Percentiles rank a stretch among this genome's conserved stretches.
Evolutionary conservation across 2,888 invertebrate species (phyloP).

Genomic region (Pyrochroa serraticornis): DNA sequence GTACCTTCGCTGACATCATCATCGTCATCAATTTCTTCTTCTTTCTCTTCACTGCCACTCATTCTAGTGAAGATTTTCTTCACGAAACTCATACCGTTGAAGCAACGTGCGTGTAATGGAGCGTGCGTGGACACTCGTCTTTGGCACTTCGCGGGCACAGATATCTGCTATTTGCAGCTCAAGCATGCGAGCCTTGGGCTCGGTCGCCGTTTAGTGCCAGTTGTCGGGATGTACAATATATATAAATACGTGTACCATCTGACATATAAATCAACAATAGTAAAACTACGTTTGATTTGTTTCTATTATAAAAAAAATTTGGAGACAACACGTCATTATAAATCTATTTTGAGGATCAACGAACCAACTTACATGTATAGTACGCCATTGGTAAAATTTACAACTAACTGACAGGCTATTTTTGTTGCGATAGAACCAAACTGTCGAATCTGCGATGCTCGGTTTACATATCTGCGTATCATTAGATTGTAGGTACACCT

Average conservation of each 20-base stretch:
- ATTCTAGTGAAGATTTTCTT: slow-evolving; percentile 54
- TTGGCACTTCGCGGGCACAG: slow-evolving; percentile 42
- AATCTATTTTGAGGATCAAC: too few species aligned
- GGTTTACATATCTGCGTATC: too few species aligned
- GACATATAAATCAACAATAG: slow-evolving; percentile 30
- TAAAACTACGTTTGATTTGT: slow-evolving; percentile 2
- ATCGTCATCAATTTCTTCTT: slow-evolving; percentile 45
- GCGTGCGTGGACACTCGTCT: slow-evolving; percentile 23
- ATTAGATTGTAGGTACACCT: too few species aligned
- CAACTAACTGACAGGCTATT: too few species aligned
- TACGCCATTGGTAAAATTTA: too few species aligned
- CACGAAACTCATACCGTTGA: slow-evolving; percentile 52
- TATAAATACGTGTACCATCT: slow-evolving; percentile 33
- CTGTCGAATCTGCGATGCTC: too few species aligned
- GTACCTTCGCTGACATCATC: slow-evolving; percentile 49
- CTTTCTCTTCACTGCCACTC: slow-evolving; percentile 44
- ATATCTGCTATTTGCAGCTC: slow-evolving; percentile 49
- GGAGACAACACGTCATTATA: neutral
- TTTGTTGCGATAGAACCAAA: too few species aligned
- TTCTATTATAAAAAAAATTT: neutral
- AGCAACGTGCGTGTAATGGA: slow-evolving; percentile 4
- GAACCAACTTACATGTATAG: too few species aligned
- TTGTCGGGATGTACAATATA: slow-evolving; percentile 21
- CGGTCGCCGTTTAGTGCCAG: slow-evolving; percentile 34
- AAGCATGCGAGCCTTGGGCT: slow-evolving; percentile 47